Evolutionary conservation across 1,140 invertebrate species (phyloP).

Genomic region (Drosophila arizonae): DNA sequence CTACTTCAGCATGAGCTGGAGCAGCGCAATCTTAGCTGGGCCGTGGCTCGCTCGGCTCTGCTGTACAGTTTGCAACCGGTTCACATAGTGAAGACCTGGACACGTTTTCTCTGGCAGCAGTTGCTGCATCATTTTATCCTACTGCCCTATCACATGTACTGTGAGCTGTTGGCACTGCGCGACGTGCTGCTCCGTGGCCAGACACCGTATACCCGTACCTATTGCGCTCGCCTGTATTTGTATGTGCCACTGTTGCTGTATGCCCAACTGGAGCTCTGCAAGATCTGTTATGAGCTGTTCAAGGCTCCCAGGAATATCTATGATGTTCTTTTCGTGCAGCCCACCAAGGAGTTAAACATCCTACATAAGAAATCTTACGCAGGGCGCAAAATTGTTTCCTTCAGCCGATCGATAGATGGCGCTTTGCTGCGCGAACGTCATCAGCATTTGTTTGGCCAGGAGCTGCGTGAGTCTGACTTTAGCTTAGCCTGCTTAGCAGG

Average conservation of each 20-base stretch:
- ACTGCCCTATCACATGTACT: constrained; percentile 81
- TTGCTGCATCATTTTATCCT: constrained; percentile 76
- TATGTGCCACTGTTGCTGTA: constrained; percentile 85
- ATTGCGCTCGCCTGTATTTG: constrained; percentile 83
- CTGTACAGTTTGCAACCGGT: constrained; percentile 82
- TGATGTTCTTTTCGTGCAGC: constrained; percentile 85
- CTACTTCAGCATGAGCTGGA: constrained; percentile 83
- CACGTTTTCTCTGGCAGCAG: constrained; percentile 73
- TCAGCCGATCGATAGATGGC: constrained; percentile 87
- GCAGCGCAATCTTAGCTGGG: constrained; percentile 65
- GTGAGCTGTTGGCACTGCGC: constrained; percentile 82
- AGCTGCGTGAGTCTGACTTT: constrained; percentile 88
- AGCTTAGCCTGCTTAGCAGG: constrained; percentile 84
- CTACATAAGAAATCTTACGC: constrained; percentile 88
- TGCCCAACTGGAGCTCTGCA: constrained; percentile 84
- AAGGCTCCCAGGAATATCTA: constrained; percentile 85
- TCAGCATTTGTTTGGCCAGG: constrained; percentile 85
- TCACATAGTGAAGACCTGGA: constrained; percentile 71
- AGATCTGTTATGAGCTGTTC: constrained; percentile 84
- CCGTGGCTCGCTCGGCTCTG: constrained; percentile 68
- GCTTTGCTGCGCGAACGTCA: constrained; percentile 75
- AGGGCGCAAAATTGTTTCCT: constrained; percentile 90
- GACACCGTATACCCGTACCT: constrained; percentile 77
- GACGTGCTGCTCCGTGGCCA: constrained; percentile 78
- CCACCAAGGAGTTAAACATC: constrained; percentile 84